Evolutionary conservation across 2,888 invertebrate species (phyloP).

Genomic region (Pristionchus japonicus): DNA sequence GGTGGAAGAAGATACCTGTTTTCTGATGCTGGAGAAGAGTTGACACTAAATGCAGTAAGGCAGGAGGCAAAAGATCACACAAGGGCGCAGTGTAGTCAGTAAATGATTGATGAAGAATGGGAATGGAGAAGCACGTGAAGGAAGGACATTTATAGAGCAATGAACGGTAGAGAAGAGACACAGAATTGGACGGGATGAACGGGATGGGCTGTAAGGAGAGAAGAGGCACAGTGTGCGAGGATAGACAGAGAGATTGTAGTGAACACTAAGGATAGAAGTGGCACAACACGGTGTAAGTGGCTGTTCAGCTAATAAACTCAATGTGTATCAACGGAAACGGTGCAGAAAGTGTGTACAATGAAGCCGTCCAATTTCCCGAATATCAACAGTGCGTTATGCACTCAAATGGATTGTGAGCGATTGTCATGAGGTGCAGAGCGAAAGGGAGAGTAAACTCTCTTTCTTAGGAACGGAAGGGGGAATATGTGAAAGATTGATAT

Average conservation of each 20-base stretch:
- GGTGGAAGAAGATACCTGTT: not conserved
- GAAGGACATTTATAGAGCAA: not conserved
- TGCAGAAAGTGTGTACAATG: not conserved
- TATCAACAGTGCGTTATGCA: not conserved
- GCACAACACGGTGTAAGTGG: not conserved
- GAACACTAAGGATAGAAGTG: not conserved
- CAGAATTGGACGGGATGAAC: not conserved
- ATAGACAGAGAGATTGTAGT: not conserved
- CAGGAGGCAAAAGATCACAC: not conserved
- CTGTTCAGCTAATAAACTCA: not conserved
- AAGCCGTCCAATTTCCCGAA: not conserved
- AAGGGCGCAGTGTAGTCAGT: not conserved
- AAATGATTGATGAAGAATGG: conserved; percentile 7
- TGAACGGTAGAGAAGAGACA: not conserved
- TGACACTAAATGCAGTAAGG: not conserved
- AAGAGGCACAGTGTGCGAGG: not conserved
- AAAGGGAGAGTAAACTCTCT: not conserved
- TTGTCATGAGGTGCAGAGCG: not conserved
- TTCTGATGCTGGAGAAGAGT: not conserved
- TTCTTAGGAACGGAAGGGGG: not conserved
- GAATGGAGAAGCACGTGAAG: not conserved
- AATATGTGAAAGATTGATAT: not conserved
- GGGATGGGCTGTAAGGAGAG: not conserved
- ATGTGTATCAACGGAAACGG: not conserved
- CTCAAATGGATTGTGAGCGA: not conserved